phyloP scores from a whole-genome alignment of 1,140 invertebrate genomes.

The Sogatella furcifera region DNA sequence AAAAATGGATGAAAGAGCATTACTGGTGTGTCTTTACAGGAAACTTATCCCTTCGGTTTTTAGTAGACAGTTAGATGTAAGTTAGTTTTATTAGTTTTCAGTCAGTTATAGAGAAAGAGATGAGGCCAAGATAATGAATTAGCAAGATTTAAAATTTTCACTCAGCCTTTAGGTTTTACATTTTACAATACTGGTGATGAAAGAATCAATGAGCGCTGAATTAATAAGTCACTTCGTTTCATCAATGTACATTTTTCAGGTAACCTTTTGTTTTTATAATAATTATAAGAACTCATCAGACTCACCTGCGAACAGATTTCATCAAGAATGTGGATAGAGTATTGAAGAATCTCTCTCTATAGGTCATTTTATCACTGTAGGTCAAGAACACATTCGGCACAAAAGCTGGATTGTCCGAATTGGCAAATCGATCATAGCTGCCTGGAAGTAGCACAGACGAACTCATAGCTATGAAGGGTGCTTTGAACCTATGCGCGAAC shows the following conservation, averaged over 20 bases:
- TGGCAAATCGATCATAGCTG: slow-evolving; percentile 35
- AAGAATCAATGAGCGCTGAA: background rate
- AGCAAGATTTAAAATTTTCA: too few relatives aligned
- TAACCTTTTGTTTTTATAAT: too few relatives aligned
- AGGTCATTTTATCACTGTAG: slow-evolving; percentile 14
- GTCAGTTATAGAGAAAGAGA: too few relatives aligned
- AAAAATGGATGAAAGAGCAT: too few relatives aligned
- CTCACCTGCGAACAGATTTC: background rate
- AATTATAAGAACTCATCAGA: background rate
- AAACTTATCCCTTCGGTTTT: too few relatives aligned
- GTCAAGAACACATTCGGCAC: slow-evolving; percentile 11
- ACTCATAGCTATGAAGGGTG: slow-evolving; percentile 44
- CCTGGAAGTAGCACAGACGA: slow-evolving; percentile 46
- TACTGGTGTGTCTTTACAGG: too few relatives aligned
- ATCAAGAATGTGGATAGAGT: background rate
- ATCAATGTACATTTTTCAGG: too few relatives aligned
- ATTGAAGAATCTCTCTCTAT: slow-evolving; percentile 7
- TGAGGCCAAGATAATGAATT: too few relatives aligned
- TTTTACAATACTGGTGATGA: background rate
- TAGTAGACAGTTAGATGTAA: too few relatives aligned
- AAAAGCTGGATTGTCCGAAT: slow-evolving; percentile 8
- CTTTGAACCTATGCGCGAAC: slow-evolving; percentile 33
- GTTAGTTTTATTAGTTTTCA: too few relatives aligned
- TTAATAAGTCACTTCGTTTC: too few relatives aligned
- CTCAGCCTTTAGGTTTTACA: too few relatives aligned